Base-by-base conservation (phyloP, 1,140 invertebrate species). In the Yoshiicerus persimilis region DNA sequence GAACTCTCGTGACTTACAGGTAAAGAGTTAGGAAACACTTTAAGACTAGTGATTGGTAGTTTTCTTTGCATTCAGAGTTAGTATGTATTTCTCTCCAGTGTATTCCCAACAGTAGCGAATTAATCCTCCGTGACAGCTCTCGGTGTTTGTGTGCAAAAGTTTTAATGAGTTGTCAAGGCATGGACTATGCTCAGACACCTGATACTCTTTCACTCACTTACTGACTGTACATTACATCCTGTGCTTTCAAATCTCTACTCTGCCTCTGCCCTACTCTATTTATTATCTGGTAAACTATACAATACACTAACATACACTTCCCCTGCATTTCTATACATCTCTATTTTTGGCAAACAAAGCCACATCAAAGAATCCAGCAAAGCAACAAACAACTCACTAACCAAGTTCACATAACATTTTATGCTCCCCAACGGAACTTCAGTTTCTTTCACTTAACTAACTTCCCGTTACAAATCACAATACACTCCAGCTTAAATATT, bases 101-200 rank as follows among this genome's bases (percentile, higher is more conserved):
- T 38, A 80, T 34, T 80, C 85, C 34, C 38, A 27, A 30, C 41
- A 34, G 27, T 39, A 62, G 39, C 70, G 27, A 23, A 87, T 87
- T 87, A 80, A 87, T 87, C 86, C 75, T 20, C 11, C 23, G n/a
- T 25, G 39, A 80, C 70, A 66, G 25, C 32, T 80, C 75, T 36
- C 38, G 75, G 75, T 80, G 75, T 36, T 36, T 80, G 75, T 87
- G 41, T 80, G 75, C 70, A 77, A 87, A 87, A 87, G 86, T 87
- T 87, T 87, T 87, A 87, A 87, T 87, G 86, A 87, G 70, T 80
- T 87, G 86, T 47, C 70, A 87, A 41, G 30, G 27, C 66, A 25
- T 80, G 32, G n/a, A 80, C 27, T 77, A 41, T 39, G 34, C 20
- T 27, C 20, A 27, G 66, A 87, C 86, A 87, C 86, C 86, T 87